These are phyloP conservation scores for Neosalanx taihuensis DNA, from an alignment of 2,797 vertebrate genomes.

Conservation along the genomic window DNA sequence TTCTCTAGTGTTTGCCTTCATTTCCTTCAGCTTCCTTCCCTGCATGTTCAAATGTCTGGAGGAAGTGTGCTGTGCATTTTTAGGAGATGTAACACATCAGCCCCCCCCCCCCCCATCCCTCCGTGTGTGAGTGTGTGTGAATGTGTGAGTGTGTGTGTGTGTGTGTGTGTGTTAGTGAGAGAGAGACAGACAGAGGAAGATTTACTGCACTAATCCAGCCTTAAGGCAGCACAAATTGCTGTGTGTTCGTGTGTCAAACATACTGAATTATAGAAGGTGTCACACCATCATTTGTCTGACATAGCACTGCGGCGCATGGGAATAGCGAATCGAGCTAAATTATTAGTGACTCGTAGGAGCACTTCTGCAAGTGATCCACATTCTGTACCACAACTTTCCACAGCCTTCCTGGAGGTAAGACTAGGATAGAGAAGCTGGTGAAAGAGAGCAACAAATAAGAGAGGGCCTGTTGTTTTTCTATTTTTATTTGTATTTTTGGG, in stretches of 20 bases:
- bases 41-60: constrained; percentile 37
- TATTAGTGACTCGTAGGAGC: neutral
- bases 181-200: neutral
- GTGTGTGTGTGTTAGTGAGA: constrained; percentile 19
- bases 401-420: no score
- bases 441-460: no score
- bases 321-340: no score
- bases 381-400: neutral
- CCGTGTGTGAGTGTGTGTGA: constrained; percentile 10
- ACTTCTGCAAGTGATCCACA: no score
- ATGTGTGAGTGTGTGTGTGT: constrained; percentile 16
- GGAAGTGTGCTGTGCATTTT: constrained; percentile 35
- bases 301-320: neutral
- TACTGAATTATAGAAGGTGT: neutral
- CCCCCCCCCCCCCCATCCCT: constrained; percentile 26
- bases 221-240: constrained; percentile 4
- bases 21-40: constrained; percentile 31
- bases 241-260: constrained; percentile 16
- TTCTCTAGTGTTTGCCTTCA: constrained; percentile 33
- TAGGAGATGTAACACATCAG: constrained; percentile 26
- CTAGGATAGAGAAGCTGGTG: no score
- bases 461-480: no score
- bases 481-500: no score
- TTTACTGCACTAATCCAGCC: constrained; percentile 22
- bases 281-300: constrained; percentile 1